Evolutionary conservation across 2,888 invertebrate genomes (phyloP).

Genomic region (Tipula helvola): DNA sequence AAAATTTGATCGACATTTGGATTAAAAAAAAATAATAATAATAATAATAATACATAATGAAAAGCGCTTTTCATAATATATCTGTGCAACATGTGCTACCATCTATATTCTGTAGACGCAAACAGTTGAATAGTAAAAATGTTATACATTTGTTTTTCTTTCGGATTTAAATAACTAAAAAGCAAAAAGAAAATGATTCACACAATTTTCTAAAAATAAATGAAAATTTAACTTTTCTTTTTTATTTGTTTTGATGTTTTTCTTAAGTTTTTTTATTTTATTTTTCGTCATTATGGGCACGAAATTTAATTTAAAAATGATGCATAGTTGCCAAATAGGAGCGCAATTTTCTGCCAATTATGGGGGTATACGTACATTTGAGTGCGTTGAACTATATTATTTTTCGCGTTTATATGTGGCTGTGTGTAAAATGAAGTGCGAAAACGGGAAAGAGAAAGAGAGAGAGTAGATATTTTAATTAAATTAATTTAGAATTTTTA

Average conservation of each 20-base stretch:
- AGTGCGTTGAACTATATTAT: neutral
- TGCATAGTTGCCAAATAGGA: neutral
- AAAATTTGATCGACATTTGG: neutral
- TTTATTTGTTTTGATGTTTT: conserved; percentile 9
- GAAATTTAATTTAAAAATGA: neutral
- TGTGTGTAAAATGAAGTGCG: neutral
- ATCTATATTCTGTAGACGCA: neutral
- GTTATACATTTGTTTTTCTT: neutral
- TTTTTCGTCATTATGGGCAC: conserved; percentile 7
- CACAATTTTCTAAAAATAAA: conserved; percentile 6
- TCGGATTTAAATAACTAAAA: neutral
- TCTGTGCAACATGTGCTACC: neutral
- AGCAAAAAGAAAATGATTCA: neutral
- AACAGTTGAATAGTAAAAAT: neutral
- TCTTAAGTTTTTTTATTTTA: neutral
- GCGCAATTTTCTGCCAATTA: neutral
- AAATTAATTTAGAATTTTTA: neutral
- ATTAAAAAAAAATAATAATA: neutral
- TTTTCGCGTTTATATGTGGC: neutral
- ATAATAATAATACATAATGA: neutral
- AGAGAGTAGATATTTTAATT: neutral
- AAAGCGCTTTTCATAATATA: neutral
- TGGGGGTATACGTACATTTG: neutral
- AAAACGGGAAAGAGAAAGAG: neutral
- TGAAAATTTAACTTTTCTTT: neutral